phyloP scores from a whole-genome alignment of 2,113 vertebrate genomes.

The Alectura lathami region DNA sequence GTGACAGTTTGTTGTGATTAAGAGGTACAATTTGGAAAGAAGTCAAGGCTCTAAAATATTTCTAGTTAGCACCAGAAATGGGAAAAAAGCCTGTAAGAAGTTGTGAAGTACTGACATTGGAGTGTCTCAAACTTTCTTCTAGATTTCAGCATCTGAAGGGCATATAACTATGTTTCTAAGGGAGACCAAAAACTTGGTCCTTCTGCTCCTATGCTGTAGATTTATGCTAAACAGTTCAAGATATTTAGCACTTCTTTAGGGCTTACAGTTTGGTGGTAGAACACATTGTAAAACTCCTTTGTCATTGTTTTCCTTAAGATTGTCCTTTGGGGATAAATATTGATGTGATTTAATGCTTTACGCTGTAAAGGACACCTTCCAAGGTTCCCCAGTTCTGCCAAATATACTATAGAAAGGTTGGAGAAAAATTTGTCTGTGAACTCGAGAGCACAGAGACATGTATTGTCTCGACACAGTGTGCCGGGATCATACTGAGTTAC shows the following conservation, averaged over 20 bases:
- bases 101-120: neutral
- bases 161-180: neutral
- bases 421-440: neutral
- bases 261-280: neutral
- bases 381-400: neutral
- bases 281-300: neutral
- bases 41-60: constrained; percentile 41
- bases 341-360: neutral
- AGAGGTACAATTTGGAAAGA: constrained; percentile 10
- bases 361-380: neutral
- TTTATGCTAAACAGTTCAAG: neutral
- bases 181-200: neutral
- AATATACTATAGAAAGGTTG: neutral
- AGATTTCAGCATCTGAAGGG: neutral
- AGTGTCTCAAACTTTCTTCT: neutral
- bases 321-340: neutral
- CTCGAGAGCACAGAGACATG: neutral
- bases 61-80: neutral
- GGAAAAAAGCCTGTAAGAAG: neutral
- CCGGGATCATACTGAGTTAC: neutral
- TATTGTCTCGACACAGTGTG: neutral
- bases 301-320: neutral
- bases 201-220: neutral
- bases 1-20: constrained; percentile 66
- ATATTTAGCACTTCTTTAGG: neutral